phyloP scores from a whole-genome alignment of 2,888 invertebrate species.

The Ashinkailepas kermadecensis region DNA sequence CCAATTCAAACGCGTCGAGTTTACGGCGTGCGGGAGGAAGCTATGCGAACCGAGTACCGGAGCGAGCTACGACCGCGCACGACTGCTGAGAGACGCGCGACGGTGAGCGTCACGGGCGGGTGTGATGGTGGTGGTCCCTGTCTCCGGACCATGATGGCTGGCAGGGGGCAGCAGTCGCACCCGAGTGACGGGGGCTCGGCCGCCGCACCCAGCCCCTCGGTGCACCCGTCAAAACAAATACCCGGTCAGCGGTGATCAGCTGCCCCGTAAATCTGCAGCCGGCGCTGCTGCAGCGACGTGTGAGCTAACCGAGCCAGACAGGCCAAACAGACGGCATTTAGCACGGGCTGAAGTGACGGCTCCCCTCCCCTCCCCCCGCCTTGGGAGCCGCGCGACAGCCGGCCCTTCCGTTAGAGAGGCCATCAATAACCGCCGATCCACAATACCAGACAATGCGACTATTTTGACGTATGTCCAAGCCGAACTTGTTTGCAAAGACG shows the following conservation, averaged over 20 bases:
- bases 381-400: background rate
- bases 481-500: slow-evolving; percentile 19
- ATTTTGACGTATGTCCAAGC: slow-evolving; percentile 19
- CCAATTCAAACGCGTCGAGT: background rate
- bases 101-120: background rate
- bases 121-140: background rate
- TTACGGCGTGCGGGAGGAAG: background rate
- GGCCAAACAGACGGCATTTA: background rate
- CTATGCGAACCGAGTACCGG: background rate
- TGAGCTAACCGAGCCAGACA: background rate
- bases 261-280: background rate
- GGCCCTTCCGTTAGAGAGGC: background rate
- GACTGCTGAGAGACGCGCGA: background rate
- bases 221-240: background rate
- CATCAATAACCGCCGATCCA: background rate
- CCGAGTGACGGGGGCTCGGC: too few species aligned
- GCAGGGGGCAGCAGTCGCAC: background rate
- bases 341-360: background rate
- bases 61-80: background rate
- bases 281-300: background rate
- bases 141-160: too few species aligned
- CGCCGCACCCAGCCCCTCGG: background rate
- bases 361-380: background rate
- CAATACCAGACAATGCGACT: slow-evolving; percentile 3
- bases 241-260: background rate